Evolutionary conservation across 2,797 vertebrate species (phyloP).

Genomic region (Helicolenus hilgendorfi): DNA sequence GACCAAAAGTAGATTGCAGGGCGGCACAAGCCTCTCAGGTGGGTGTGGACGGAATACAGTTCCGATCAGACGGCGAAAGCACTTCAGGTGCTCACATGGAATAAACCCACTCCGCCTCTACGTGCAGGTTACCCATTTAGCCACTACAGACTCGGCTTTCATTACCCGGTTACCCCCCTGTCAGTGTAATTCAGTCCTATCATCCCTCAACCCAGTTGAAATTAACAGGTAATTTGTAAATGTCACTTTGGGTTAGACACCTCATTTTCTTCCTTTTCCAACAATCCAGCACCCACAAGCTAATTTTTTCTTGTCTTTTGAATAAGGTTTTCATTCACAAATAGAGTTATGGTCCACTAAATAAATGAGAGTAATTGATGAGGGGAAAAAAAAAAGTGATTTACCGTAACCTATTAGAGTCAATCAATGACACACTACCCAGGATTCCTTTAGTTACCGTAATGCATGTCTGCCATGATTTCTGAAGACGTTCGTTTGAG

Average conservation of each 20-base stretch:
- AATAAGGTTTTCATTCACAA: conserved; percentile 99
- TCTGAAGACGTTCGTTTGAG: conserved; percentile 93
- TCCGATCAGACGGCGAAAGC: conserved; percentile 59
- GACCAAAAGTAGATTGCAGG: conserved; percentile 74
- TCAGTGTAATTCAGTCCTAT: conserved; percentile 97
- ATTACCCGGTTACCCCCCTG: conserved; percentile 95
- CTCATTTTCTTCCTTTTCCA: conserved; percentile 99
- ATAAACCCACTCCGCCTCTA: conserved; percentile 81
- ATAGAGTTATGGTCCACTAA: conserved; percentile 98
- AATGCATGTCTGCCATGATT: conserved; percentile 92
- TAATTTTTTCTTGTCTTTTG: conserved; percentile 98
- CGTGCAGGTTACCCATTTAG: conserved; percentile 92
- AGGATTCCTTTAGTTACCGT: conserved; percentile 92
- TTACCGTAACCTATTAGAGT: conserved; percentile 92
- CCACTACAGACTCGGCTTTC: conserved; percentile 93
- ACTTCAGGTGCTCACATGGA: conserved; percentile 75
- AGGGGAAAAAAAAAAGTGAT: conserved; percentile 89
- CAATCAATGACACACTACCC: conserved; percentile 97
- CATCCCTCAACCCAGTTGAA: conserved; percentile 99
- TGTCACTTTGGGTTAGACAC: conserved; percentile 99
- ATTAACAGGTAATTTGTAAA: conserved; percentile 99
- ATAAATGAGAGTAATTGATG: conserved; percentile 99
- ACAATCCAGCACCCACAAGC: conserved; percentile 94
- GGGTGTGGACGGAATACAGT: conserved; percentile 70
- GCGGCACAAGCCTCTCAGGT: conserved; percentile 70